These are phyloP conservation scores for Podargus strigoides DNA, from an alignment of 2,797 vertebrate species.

Conservation along the genomic window DNA sequence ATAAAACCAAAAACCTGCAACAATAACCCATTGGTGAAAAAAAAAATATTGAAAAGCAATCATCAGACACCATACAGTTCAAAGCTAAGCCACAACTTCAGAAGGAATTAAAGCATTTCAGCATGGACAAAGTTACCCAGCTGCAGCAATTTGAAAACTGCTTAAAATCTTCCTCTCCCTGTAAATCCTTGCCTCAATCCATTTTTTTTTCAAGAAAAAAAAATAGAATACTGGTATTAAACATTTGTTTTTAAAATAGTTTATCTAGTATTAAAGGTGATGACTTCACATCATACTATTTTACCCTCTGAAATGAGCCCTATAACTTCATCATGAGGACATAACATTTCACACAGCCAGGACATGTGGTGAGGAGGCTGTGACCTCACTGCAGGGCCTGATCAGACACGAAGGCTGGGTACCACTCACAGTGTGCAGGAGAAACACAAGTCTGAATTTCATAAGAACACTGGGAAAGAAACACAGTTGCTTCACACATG, in stretches of 20 bases:
- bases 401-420: rapidly evolving
- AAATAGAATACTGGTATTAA: not conserved
- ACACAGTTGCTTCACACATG: not conserved
- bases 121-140: not conserved
- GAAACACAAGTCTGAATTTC: not conserved
- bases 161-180: not conserved
- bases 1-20: not conserved
- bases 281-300: not conserved
- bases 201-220: not conserved
- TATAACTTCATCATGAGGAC: rapidly evolving
- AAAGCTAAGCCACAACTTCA: not conserved
- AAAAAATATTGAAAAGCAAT: not conserved
- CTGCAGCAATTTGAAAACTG: not conserved
- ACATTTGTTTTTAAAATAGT: not conserved
- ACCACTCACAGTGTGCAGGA: rapidly evolving
- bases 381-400: not conserved
- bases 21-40: not conserved
- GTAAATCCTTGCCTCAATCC: not conserved
- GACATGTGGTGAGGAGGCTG: rapidly evolving
- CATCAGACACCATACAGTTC: not conserved
- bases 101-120: not conserved
- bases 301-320: not conserved
- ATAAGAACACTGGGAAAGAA: not conserved
- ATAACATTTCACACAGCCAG: not conserved
- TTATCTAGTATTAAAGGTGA: not conserved